phyloP scores from a whole-genome alignment of 2,888 invertebrate species.

The Zaprionus lineosus region DNA sequence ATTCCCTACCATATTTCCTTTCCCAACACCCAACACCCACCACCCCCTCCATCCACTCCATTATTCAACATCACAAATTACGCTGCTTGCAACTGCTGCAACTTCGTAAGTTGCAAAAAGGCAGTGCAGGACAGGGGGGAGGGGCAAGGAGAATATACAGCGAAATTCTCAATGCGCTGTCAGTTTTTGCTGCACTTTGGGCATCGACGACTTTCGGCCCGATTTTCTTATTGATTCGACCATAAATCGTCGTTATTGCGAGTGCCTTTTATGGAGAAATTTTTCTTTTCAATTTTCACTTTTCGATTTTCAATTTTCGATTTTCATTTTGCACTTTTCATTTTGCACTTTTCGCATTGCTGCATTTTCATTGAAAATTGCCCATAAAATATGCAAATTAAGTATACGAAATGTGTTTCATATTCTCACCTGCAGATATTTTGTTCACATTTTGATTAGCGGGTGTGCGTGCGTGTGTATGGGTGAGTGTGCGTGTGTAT shows the following conservation, averaged over 20 bases:
- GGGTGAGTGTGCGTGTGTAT: neutral
- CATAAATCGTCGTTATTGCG: conserved; percentile 61
- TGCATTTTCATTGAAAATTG: conserved; percentile 61
- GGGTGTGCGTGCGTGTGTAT: no score
- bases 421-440: conserved; percentile 5
- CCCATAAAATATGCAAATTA: conserved; percentile 65
- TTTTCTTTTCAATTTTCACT: no score
- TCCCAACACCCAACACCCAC: no score
- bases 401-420: conserved; percentile 16
- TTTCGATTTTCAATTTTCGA: conserved; percentile 9
- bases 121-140: no score
- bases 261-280: no score
- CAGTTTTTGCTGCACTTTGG: conserved; percentile 17
- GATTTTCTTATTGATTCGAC: conserved; percentile 50
- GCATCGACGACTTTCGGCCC: conserved; percentile 38
- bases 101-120: no score
- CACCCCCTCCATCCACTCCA: no score
- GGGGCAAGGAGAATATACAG: no score
- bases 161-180: conserved; percentile 7
- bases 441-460: conserved; percentile 16
- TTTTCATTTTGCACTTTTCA: conserved; percentile 27
- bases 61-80: no score
- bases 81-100: no score
- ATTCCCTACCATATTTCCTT: no score
- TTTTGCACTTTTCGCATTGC: conserved; percentile 51